Conservation (phyloP, 2,888 invertebrate genomes). For the Adelphocoris suturalis region DNA sequence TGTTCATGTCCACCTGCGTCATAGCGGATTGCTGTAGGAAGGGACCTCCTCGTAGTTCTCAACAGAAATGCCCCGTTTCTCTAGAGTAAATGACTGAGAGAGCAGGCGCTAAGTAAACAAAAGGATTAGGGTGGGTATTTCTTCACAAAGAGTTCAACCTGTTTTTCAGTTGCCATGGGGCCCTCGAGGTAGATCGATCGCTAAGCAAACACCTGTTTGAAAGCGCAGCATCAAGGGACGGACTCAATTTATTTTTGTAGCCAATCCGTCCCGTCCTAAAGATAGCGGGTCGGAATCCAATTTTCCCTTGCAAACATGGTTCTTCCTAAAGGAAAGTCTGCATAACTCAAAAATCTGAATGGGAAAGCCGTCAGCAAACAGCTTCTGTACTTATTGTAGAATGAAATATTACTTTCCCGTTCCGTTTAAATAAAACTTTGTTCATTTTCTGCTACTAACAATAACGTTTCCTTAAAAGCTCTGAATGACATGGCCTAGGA, state of each 20-base stretch:
- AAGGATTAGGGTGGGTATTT: slow-evolving; percentile 2
- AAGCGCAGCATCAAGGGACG: slow-evolving; percentile 19
- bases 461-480: too few species aligned
- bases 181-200: slow-evolving; percentile 41
- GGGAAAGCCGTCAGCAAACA: not conserved
- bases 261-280: slow-evolving; percentile 46
- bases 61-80: not conserved
- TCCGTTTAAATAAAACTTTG: not conserved
- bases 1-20: slow-evolving; percentile 46
- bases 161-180: slow-evolving; percentile 46
- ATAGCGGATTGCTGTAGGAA: not conserved
- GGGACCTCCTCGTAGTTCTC: not conserved
- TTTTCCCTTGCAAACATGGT: slow-evolving; percentile 30
- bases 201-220: slow-evolving; percentile 48
- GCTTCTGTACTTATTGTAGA: not conserved
- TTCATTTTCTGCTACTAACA: not conserved
- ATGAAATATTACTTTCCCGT: not conserved
- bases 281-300: slow-evolving; percentile 39
- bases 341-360: slow-evolving; percentile 10
- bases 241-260: slow-evolving; percentile 52
- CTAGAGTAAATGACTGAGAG: not conserved
- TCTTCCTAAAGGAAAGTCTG: not conserved
- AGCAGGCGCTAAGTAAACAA: slow-evolving; percentile 8
- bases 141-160: slow-evolving; percentile 36
- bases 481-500: too few species aligned